These are phyloP conservation scores for Nycticebus coucang DNA, from an alignment of 2,113 vertebrate species.

Conservation along the genomic window DNA sequence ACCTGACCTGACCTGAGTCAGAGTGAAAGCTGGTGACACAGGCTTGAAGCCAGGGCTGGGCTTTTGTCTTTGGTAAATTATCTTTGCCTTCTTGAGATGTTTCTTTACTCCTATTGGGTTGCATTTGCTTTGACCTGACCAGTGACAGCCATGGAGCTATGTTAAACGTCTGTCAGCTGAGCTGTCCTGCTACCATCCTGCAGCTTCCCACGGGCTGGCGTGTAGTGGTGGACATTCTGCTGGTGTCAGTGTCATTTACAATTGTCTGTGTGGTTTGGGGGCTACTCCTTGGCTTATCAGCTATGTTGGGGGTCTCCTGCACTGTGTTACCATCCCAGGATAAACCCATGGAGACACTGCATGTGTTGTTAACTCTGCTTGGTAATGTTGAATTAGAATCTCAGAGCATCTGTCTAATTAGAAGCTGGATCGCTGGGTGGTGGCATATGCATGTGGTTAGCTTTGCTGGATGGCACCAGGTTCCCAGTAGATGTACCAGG, in stretches of 20 bases:
- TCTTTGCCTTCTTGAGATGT: not conserved
- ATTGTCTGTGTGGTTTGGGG: not conserved
- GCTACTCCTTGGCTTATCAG: not conserved
- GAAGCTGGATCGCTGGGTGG: not conserved
- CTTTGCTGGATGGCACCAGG: not conserved
- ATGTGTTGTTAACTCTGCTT: not conserved
- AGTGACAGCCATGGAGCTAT: not conserved
- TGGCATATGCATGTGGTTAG: not conserved
- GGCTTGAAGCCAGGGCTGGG: not conserved
- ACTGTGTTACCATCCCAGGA: not conserved
- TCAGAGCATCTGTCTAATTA: not conserved
- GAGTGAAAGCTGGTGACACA: not conserved
- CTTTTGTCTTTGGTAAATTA: not conserved
- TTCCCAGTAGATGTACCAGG: not conserved
- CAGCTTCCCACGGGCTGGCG: no score
- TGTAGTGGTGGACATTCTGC: accelerated
- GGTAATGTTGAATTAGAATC: not conserved
- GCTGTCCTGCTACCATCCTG: no score
- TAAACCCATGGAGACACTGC: no score
- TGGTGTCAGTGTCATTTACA: not conserved
- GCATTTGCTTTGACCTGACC: not conserved
- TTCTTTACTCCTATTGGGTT: not conserved
- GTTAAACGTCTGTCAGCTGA: not conserved
- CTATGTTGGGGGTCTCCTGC: not conserved
- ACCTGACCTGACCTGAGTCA: no score